Base-by-base conservation (phyloP, 2,888 invertebrate species). In the Cyrtodaria siliqua region DNA sequence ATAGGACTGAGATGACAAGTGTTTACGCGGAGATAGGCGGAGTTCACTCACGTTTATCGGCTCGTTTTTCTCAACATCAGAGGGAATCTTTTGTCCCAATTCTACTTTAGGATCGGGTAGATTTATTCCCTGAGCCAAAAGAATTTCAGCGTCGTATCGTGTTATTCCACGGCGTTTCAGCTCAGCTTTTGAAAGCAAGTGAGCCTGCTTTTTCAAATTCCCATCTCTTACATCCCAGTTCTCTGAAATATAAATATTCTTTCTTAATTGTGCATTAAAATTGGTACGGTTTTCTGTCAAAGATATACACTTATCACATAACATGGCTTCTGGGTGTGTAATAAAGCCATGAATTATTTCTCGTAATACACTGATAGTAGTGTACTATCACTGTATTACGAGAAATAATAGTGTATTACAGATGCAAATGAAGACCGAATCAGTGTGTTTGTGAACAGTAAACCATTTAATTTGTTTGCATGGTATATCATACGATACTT, bases 81-180 rank as follows among this genome's bases (percentile, higher is more conserved):
- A 50, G 1, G 78, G 76, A 40, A 83, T 56, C 59, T 79, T 78
- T n/a, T 70, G 70, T 24, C 82, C 86, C 0, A 80, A 60, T 12
- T 84, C 82, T 23, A 79, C 85, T 70, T 82, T 87, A 0, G 91
- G 89, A 53, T 90, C 89, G 8, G 92, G 91, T 26, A 92, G 79
- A 18, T 78, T 78, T 4, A 88, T 81, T 4, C 91, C 91, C 79
- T 91, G 91, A 24, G 89, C 85, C 9, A 92, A 83, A 33, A 92
- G 83, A 26, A 92, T 88, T 82, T 92, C 92, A 1, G 92, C 92
- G 87, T 92, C 91, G 64, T 91, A 92, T 8, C 91, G 79, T 14
- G 92, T 92, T 38, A 92, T 91, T 2, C 92, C 92, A 18, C 92
- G 82, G 42, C 86, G 78, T 69, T 91, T 92, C 20, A 92, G 74